A percentile compares a stretch with the other conserved stretches of the same genome.
Evolutionary conservation across 2,888 invertebrate genomes (phyloP).

Genomic region (Phyllotreta cruciferae): DNA sequence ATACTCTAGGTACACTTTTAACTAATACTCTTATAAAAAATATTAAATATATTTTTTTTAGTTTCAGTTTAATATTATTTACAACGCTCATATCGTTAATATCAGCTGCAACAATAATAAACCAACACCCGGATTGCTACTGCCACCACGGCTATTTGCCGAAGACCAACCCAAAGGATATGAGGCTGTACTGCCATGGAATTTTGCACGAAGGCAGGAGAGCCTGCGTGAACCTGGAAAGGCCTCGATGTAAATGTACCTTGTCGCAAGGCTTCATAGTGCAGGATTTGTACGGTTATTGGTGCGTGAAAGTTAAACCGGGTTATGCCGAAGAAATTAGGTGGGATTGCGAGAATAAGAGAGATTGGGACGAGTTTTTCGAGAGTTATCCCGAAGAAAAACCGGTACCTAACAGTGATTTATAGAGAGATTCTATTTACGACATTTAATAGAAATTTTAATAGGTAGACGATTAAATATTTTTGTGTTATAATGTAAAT

Average conservation of each 20-base stretch:
- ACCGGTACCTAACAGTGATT: conserved; percentile 23
- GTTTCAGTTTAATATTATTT: background rate
- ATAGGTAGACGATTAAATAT: too few relatives aligned
- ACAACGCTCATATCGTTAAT: background rate
- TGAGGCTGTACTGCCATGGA: conserved; percentile 17
- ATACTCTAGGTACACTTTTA: background rate
- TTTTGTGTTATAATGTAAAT: too few relatives aligned
- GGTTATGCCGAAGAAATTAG: conserved; percentile 35
- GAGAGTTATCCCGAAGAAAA: conserved; percentile 34
- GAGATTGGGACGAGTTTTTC: conserved; percentile 43
- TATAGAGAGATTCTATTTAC: conserved; percentile 2
- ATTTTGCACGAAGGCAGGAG: conserved; percentile 22
- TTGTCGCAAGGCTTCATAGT: conserved; percentile 19
- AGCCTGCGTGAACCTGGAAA: conserved; percentile 18
- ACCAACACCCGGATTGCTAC: conserved; percentile 3
- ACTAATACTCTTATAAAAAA: background rate
- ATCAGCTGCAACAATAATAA: conserved; percentile 6
- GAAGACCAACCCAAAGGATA: conserved; percentile 7
- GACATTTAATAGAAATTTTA: background rate
- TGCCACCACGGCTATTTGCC: conserved; percentile 19
- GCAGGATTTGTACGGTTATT: conserved; percentile 29
- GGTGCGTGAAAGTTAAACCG: conserved; percentile 37
- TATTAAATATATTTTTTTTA: background rate
- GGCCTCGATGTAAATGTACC: conserved; percentile 21
- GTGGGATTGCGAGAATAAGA: conserved; percentile 45